Evolutionary conservation across 2,797 vertebrate genomes (phyloP).

Genomic region (Poecilia gillii): DNA sequence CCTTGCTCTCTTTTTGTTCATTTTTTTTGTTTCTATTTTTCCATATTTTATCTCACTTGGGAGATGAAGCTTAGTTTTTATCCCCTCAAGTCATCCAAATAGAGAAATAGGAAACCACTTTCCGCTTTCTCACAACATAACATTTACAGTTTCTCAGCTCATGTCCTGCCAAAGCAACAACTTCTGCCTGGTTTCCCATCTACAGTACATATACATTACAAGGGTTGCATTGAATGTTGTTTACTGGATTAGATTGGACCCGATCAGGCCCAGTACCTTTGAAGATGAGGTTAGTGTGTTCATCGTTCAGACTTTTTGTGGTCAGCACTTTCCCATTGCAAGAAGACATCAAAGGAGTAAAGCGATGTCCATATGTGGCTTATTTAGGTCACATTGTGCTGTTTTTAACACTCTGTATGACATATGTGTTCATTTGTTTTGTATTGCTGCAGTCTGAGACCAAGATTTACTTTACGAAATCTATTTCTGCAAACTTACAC

Average conservation of each 20-base stretch:
- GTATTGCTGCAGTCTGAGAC: neutral
- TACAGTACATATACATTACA: constrained; percentile 20
- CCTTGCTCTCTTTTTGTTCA: neutral
- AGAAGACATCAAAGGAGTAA: constrained; percentile 40
- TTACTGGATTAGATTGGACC: constrained; percentile 56
- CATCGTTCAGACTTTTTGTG: constrained; percentile 54
- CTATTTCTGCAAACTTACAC: neutral
- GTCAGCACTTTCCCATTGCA: constrained; percentile 34
- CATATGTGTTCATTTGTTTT: neutral
- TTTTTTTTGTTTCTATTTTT: neutral
- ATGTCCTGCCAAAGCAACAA: constrained; percentile 30
- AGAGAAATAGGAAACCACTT: constrained; percentile 12
- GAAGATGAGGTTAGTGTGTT: constrained; percentile 54
- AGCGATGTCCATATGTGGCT: constrained; percentile 41
- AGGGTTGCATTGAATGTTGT: constrained; percentile 44
- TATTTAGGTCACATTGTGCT: constrained; percentile 30
- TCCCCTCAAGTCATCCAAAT: constrained; percentile 24
- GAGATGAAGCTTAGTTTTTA: constrained; percentile 13
- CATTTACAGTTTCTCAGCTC: constrained; percentile 45
- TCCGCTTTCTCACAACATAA: constrained; percentile 47
- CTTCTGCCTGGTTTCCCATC: constrained; percentile 29
- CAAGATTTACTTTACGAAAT: neutral
- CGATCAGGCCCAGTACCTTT: constrained; percentile 42
- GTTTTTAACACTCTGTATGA: constrained; percentile 12
- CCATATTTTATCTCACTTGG: constrained; percentile 13